A percentile compares a stretch with the other conserved stretches of the same genome.
These are phyloP conservation scores for Polyodon spathula DNA, from an alignment of 2,113 vertebrate genomes.

Conservation along the genomic window DNA sequence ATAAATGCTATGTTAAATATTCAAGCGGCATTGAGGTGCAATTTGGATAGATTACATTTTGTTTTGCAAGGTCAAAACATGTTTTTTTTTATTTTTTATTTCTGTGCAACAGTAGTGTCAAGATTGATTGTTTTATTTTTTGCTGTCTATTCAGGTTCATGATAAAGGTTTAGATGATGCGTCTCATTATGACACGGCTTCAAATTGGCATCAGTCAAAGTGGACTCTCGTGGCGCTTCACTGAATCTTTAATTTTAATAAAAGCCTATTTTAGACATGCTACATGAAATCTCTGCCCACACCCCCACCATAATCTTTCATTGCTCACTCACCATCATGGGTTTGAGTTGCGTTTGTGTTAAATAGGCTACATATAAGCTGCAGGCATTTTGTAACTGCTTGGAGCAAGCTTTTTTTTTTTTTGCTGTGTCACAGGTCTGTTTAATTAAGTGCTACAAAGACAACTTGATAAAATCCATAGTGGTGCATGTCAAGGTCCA, in stretches of 20 bases:
- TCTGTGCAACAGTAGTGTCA: too few relatives aligned
- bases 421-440: neutral
- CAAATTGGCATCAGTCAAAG: neutral
- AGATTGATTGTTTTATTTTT: too few relatives aligned
- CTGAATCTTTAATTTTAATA: neutral
- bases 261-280: too few relatives aligned
- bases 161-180: too few relatives aligned
- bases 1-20: too few relatives aligned
- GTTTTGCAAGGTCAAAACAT: too few relatives aligned
- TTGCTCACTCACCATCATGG: neutral
- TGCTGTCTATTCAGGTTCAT: too few relatives aligned
- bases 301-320: neutral
- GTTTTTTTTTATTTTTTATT: too few relatives aligned
- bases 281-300: too few relatives aligned
- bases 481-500: conserved; percentile 16
- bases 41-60: too few relatives aligned
- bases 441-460: conserved; percentile 2
- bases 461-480: conserved; percentile 17
- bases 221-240: neutral
- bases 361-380: neutral
- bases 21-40: too few relatives aligned
- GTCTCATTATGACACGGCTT: neutral
- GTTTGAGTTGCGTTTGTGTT: neutral
- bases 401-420: neutral
- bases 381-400: neutral